Evolutionary conservation across 2,113 vertebrate genomes (phyloP).

Genomic region (Bostrychus sinensis): DNA sequence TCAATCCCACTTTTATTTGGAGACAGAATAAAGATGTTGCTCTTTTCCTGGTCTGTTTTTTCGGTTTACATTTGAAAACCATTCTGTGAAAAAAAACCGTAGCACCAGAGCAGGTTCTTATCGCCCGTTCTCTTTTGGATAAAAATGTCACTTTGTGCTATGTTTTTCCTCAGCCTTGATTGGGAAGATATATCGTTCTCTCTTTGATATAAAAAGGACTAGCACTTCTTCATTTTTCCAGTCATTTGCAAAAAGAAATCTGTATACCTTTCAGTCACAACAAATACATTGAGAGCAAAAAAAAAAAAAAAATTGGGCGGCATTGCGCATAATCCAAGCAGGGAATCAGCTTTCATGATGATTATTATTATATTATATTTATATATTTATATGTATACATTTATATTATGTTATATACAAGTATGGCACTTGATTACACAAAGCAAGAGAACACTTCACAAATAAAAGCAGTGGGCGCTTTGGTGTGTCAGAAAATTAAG

Average conservation of each 20-base stretch:
- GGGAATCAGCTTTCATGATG: conserved; percentile 80
- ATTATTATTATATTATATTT: conserved; percentile 80
- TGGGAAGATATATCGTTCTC: conserved; percentile 58
- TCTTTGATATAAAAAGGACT: conserved; percentile 71
- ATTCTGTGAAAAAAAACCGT: conserved; percentile 79
- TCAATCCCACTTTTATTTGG: conserved; percentile 80
- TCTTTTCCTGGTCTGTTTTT: conserved; percentile 63
- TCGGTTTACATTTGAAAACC: conserved; percentile 74
- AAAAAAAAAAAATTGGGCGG: conserved; percentile 59
- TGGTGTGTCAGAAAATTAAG: conserved; percentile 82
- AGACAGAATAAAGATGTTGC: conserved; percentile 65
- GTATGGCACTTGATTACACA: conserved; percentile 88
- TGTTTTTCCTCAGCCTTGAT: conserved; percentile 67
- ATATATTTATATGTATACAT: conserved; percentile 54
- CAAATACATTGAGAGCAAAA: conserved; percentile 77
- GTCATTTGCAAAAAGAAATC: conserved; percentile 71
- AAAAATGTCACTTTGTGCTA: conserved; percentile 80
- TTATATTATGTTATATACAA: conserved; percentile 82
- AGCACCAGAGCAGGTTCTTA: conserved; percentile 80
- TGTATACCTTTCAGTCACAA: conserved; percentile 73
- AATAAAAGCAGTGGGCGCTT: conserved; percentile 84
- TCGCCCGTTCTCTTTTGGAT: conserved; percentile 71
- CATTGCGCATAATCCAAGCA: conserved; percentile 83
- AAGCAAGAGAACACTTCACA: conserved; percentile 77
- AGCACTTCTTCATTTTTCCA: conserved; percentile 71